Conservation (phyloP, 2,113 vertebrate species). For the Calyptommatus sinebrachiatus region DNA sequence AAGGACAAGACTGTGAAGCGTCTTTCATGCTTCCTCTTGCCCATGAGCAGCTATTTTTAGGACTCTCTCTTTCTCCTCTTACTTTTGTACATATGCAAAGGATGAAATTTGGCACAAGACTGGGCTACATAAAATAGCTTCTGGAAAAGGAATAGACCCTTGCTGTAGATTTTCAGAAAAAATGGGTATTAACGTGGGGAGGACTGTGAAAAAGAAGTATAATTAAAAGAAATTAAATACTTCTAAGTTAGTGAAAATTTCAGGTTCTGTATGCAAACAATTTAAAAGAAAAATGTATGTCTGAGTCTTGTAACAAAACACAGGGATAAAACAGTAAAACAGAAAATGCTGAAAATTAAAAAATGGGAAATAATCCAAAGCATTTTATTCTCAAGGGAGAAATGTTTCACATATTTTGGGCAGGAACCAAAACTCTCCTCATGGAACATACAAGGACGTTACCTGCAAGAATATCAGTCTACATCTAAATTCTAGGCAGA, state of each 20-base stretch:
- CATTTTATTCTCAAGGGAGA: background rate
- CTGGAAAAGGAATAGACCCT: constrained; percentile 20
- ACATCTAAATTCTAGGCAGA: background rate
- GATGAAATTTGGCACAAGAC: constrained; percentile 17
- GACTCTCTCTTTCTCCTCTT: background rate
- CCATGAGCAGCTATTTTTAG: constrained; percentile 20
- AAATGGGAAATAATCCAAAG: background rate
- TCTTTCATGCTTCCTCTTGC: background rate
- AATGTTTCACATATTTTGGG: constrained; percentile 14
- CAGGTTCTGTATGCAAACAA: constrained; percentile 5
- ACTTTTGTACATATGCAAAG: background rate
- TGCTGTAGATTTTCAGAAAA: background rate
- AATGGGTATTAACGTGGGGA: constrained; percentile 5
- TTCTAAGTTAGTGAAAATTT: constrained; percentile 13
- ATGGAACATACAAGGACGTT: background rate
- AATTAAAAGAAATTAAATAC: background rate
- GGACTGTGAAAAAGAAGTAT: background rate
- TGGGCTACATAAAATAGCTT: background rate
- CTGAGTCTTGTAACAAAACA: constrained; percentile 23
- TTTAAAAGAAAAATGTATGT: constrained; percentile 26
- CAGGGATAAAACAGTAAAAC: background rate
- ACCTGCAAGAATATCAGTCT: background rate
- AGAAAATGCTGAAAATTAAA: no score
- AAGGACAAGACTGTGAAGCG: constrained; percentile 2
- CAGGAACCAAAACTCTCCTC: constrained; percentile 15